These are phyloP conservation scores for Drosophila atripex DNA, from an alignment of 2,888 invertebrate species.

Conservation along the genomic window DNA sequence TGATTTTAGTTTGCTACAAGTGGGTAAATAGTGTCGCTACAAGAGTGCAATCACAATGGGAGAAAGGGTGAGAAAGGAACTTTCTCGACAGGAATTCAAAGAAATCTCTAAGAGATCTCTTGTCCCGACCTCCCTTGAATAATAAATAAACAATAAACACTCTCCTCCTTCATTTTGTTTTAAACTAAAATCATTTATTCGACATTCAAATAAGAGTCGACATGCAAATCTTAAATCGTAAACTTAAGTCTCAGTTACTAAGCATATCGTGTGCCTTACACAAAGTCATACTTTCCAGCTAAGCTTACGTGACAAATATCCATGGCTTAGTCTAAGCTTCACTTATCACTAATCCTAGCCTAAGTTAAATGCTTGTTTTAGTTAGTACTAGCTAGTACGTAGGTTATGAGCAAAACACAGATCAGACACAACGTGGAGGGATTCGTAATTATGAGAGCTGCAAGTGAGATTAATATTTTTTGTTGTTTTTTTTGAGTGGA, in stretches of 20 bases:
- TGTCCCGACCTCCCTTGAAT: no score
- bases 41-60: conserved; percentile 28
- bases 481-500: conserved; percentile 7
- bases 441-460: conserved; percentile 70
- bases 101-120: neutral
- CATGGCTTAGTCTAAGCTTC: conserved; percentile 48
- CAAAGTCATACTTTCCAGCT: conserved; percentile 71
- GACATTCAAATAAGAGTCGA: conserved; percentile 64
- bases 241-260: conserved; percentile 14
- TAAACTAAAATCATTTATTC: conserved; percentile 64
- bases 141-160: neutral
- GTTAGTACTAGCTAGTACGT: conserved; percentile 65
- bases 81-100: conserved; percentile 1
- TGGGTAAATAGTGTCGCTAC: conserved; percentile 68
- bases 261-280: conserved; percentile 41
- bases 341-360: conserved; percentile 35
- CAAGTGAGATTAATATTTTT: conserved; percentile 60
- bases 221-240: conserved; percentile 35
- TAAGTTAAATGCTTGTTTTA: conserved; percentile 56
- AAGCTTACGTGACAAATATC: conserved; percentile 47
- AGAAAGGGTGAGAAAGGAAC: conserved; percentile 23
- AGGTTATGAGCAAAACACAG: conserved; percentile 61
- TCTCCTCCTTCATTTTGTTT: neutral
- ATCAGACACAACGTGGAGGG: conserved; percentile 72
- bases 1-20: conserved; percentile 75